Evolutionary conservation across 2,888 invertebrate species (phyloP).

Genomic region (Teleogryllus oceanicus): DNA sequence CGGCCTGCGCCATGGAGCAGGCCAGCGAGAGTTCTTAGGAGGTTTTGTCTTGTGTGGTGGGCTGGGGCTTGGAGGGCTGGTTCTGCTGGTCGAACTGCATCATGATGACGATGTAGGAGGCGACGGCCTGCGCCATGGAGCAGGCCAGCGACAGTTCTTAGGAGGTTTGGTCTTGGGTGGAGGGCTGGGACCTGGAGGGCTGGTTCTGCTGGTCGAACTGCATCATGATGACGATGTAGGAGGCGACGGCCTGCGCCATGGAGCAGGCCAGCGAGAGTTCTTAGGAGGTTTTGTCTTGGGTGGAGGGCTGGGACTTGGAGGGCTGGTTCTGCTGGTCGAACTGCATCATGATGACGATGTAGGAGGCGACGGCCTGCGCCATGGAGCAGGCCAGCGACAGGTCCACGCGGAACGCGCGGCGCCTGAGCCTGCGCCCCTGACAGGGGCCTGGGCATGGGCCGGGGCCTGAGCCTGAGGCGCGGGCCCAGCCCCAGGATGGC

Average conservation of each 20-base stretch:
- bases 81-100: background rate
- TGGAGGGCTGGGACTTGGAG: background rate
- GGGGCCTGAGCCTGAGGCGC: background rate
- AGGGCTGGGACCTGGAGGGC: background rate
- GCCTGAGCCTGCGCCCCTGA: background rate
- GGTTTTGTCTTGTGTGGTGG: too few species aligned
- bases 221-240: background rate
- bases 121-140: background rate
- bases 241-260: background rate
- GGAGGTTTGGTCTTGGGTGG: too few species aligned
- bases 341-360: background rate
- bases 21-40: background rate
- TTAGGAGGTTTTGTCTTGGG: too few species aligned
- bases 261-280: background rate
- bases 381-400: constrained; percentile 5
- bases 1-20: background rate
- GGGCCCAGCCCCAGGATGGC: background rate
- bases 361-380: background rate
- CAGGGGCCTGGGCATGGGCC: background rate
- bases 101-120: background rate
- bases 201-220: background rate
- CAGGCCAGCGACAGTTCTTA: background rate
- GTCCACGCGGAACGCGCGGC: background rate
- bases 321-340: background rate
- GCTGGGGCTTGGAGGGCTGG: background rate